These are phyloP conservation scores for Lochmaea capreae DNA, from an alignment of 2,888 invertebrate species.

Conservation along the genomic window DNA sequence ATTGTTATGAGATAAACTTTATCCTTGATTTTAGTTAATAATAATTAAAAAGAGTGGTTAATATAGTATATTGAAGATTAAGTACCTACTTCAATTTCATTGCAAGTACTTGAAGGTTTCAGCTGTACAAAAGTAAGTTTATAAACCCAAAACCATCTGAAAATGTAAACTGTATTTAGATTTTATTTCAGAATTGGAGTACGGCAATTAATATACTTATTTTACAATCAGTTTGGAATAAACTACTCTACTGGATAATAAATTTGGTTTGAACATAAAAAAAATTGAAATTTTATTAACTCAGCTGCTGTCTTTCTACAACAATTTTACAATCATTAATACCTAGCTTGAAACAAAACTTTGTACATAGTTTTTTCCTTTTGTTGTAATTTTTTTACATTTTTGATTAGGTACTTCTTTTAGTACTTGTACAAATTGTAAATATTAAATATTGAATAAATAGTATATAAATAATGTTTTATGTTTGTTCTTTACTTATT, in stretches of 20 bases:
- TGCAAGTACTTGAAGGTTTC: not conserved
- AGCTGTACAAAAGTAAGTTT: not conserved
- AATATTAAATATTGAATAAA: conserved; percentile 63
- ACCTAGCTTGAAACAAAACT: not conserved
- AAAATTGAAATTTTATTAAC: not conserved
- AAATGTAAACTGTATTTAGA: not conserved
- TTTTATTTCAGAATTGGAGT: conserved; percentile 5
- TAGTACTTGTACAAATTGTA: conserved; percentile 23
- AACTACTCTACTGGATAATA: not conserved
- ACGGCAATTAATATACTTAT: not conserved
- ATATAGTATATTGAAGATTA: not conserved
- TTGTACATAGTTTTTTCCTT: not conserved
- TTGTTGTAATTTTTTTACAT: not conserved
- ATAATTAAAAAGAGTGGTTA: no score
- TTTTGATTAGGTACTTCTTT: not conserved
- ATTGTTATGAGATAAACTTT: no score
- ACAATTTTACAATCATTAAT: not conserved
- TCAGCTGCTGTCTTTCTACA: not conserved
- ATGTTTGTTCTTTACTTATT: conserved; percentile 26
- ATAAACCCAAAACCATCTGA: not conserved
- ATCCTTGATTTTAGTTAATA: no score
- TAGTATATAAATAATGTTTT: conserved; percentile 15
- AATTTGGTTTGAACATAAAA: not conserved
- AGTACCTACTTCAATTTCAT: not conserved
- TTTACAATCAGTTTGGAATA: not conserved